phyloP scores from a whole-genome alignment of 2,888 invertebrate genomes.

The Trisateles emortualis region DNA sequence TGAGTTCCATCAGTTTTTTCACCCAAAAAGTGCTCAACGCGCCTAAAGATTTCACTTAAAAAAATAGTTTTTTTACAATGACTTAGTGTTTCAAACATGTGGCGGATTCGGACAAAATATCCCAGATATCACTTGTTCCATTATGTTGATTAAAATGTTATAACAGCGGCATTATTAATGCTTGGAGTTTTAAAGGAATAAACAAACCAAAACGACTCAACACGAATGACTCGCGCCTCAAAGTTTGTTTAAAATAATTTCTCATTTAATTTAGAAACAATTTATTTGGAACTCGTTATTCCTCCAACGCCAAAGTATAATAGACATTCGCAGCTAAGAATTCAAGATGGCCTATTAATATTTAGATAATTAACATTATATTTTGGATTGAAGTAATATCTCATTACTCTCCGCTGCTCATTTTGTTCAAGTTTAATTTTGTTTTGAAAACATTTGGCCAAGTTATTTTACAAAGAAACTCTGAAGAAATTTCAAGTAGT shows the following conservation, averaged over 20 bases:
- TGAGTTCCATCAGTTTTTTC: too few species aligned
- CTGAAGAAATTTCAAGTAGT: background rate
- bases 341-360: conserved; percentile 32
- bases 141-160: too few species aligned
- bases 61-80: too few species aligned
- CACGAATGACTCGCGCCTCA: background rate
- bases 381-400: conserved; percentile 24
- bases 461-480: background rate
- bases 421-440: conserved; percentile 20
- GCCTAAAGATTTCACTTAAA: too few species aligned
- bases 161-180: too few species aligned
- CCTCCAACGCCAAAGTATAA: conserved; percentile 9
- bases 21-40: too few species aligned
- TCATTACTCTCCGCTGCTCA: conserved; percentile 6
- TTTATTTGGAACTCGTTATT: conserved; percentile 19
- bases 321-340: conserved; percentile 23
- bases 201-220: background rate
- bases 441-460: conserved; percentile 9
- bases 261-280: conserved; percentile 1
- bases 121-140: too few species aligned
- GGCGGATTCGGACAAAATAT: too few species aligned
- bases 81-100: too few species aligned
- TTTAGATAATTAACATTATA: conserved; percentile 33
- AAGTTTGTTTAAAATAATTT: conserved; percentile 6
- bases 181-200: too few species aligned